Base-by-base conservation (phyloP, 1,140 invertebrate species). In the Anoplolepis gracilipes region DNA sequence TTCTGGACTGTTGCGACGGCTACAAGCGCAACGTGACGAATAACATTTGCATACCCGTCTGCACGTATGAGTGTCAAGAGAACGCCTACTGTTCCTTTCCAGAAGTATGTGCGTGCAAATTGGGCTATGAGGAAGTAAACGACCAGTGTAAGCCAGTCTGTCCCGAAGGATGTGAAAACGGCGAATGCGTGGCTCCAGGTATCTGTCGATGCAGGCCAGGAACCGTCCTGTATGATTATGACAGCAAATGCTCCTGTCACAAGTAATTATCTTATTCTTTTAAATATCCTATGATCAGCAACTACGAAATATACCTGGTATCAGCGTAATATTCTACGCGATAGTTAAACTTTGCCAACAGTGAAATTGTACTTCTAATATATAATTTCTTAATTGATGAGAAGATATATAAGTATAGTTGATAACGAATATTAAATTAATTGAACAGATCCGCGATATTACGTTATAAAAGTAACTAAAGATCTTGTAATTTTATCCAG, bases 141-240 rank as follows among this genome's bases (percentile, higher is more conserved):
- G 92, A 88, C 0, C 88, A 90, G 6, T 95, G 94, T 46, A 91
- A 67, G 36, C 94, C 94, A 0, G 91, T 93, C 2, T 95, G 94
- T 67, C 92, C 91, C 0, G 89, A 91, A 28, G 92, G 93, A 22
- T 95, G 94, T 64, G 84, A 55, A 0, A 95, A 96, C 59, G 96
- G 96, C 0, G 92, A 95, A 0, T 96, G 96, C 85, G 92, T 95
- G 25, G 94, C 93, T 0, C 93, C 94, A 1, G 90, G 93, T 49
- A 85, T 93, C 1, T 96, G 97, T 91, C 94, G 95, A 1, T 97
- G 97, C 90, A 96, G 95, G 62, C 92, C 95, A 19, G 97, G 97
- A 0, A 97, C 96, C 92, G 72, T 75, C 19, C 73, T 93, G 39
- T 67, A 78, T 36, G 90, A 93, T 11, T n/a, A n/a, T n/a, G 49